Evolutionary conservation across 2,888 invertebrate genomes (phyloP), one percentile per base, ranked within the genome.

Genomic region (Ennomos quercinarius): DNA sequence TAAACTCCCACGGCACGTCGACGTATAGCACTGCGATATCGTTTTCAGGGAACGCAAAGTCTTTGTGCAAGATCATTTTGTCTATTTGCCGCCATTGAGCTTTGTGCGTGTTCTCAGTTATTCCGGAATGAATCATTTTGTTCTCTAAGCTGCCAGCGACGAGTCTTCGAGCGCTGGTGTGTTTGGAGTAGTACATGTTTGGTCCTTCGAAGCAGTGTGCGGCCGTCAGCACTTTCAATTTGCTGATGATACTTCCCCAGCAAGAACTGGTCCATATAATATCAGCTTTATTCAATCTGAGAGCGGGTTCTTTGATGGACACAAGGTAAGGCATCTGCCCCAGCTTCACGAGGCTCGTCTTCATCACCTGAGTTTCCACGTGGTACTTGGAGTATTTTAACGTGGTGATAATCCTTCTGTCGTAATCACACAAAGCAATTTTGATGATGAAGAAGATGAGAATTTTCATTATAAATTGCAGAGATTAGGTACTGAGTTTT

Each of bases 201-300:
- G 79, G 63, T 0, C 43, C 56, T 71, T 89, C 89, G 62, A 90
- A 90, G 66, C 89, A 89, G 43, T 90, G 89, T 0, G 88, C 89
- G 0, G 89, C 89, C 1, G 89, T 81, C 0, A 89, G 47, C 0
- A 89, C 81, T 12, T 68, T 78, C 0, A 4, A 5, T 0, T 47
- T n/a, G 5, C 71, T 52, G 9, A 90, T 84, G 3, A 89, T 90
- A 53, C 79, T 84, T 0, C 84, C 89, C 0, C 89, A 88, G 12
- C 89, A 90, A 0, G 88, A 38, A 44, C 83, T 86, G 0, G 50
- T 67, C 88, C 88, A 89, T 0, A 79, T 13, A 0, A 44, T 13
- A 1, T 62, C 61, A 0, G 57, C 40, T 0, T 58, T 56, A 1
- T 63, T 57, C 0, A 74, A 36, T 41, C 27, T 71, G 0, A 57